Evolutionary conservation across 1,140 invertebrate species (phyloP).

Genomic region (Philotrypesis tridentata): DNA sequence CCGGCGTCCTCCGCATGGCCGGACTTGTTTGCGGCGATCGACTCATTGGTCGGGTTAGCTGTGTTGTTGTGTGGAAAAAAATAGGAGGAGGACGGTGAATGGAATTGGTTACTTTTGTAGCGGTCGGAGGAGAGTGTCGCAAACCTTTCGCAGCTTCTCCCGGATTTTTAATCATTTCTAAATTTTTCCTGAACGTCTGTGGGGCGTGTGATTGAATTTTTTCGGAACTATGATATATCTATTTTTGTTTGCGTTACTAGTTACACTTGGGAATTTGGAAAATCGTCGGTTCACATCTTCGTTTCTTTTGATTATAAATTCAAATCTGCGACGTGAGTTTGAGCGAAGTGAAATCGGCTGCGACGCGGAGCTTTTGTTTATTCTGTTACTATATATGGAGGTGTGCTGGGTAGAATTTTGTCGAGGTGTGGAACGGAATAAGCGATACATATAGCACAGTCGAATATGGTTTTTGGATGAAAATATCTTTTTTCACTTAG

Average conservation of each 20-base stretch:
- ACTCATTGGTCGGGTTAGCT: background rate
- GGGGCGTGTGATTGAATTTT: background rate
- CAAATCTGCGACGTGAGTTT: background rate
- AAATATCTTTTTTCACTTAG: conserved; percentile 33
- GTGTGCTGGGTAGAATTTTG: too few relatives aligned
- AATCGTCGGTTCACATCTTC: conserved; percentile 1
- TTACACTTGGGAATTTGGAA: conserved; percentile 37
- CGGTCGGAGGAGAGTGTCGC: background rate
- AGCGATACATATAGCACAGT: background rate
- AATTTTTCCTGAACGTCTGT: background rate
- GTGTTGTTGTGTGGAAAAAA: background rate
- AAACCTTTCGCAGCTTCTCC: conserved; percentile 2
- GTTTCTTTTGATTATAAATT: background rate
- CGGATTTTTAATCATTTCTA: conserved; percentile 30
- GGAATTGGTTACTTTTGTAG: too few relatives aligned
- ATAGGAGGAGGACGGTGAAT: background rate
- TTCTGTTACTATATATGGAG: too few relatives aligned
- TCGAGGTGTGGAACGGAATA: too few relatives aligned
- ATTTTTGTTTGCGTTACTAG: background rate
- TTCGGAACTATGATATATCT: conserved; percentile 8
- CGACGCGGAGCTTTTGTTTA: conserved; percentile 7
- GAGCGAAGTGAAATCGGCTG: conserved; percentile 8
- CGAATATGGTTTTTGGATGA: background rate
- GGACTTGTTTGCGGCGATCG: background rate
- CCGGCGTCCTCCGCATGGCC: background rate